These are phyloP conservation scores for Gymnothorax javanicus DNA, from an alignment of 2,797 vertebrate genomes.

Conservation along the genomic window DNA sequence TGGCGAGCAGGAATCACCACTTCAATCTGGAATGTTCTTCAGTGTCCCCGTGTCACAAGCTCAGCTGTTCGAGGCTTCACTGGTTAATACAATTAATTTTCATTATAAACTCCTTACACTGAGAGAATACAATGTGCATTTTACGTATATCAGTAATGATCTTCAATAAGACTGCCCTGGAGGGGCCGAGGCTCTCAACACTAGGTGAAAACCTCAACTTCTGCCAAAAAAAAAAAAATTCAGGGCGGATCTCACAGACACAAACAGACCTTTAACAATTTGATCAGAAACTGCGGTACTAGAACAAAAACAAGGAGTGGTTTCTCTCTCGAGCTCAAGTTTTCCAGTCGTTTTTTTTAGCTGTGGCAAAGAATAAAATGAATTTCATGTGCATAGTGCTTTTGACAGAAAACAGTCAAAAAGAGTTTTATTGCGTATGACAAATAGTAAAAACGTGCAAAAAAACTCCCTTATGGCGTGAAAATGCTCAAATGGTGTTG, in stretches of 20 bases:
- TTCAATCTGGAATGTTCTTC: constrained; percentile 75
- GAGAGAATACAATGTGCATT: constrained; percentile 79
- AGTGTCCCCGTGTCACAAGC: constrained; percentile 66
- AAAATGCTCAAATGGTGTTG: no score
- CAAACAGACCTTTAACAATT: constrained; percentile 67
- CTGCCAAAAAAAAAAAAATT: constrained; percentile 64
- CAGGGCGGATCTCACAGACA: constrained; percentile 68
- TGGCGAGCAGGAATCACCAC: constrained; percentile 70
- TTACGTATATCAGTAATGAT: constrained; percentile 73
- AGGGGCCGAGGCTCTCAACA: constrained; percentile 67
- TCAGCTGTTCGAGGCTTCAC: constrained; percentile 62
- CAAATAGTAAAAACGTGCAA: no score
- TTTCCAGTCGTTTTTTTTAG: no score
- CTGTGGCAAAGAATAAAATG: no score
- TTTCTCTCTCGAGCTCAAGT: background rate
- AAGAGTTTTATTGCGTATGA: no score
- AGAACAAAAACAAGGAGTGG: background rate
- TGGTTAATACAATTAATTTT: constrained; percentile 72
- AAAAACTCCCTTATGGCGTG: no score
- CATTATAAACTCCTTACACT: constrained; percentile 72
- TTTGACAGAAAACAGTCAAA: no score
- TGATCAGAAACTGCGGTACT: constrained; percentile 27
- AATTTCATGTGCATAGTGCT: no score
- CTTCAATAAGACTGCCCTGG: constrained; percentile 78
- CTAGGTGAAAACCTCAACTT: constrained; percentile 68